These are phyloP conservation scores for Cotesia congregata DNA, from an alignment of 2,888 invertebrate species.

Conservation along the genomic window DNA sequence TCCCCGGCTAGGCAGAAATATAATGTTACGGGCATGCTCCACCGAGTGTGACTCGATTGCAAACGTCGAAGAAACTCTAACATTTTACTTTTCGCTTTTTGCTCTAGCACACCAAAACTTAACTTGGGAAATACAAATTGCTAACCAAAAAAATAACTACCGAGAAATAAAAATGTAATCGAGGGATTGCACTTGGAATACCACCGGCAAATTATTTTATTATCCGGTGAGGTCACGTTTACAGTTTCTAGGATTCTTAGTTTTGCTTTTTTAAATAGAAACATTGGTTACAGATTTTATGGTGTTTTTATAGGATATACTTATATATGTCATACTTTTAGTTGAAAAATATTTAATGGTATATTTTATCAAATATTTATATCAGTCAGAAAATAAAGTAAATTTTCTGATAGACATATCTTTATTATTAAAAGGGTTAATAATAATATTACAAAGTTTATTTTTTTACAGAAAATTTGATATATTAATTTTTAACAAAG, in stretches of 20 bases:
- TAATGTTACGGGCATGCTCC: constrained; percentile 57
- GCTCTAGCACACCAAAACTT: neutral
- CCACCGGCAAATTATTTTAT: neutral
- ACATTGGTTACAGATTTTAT: too few relatives aligned
- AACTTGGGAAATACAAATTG: constrained; percentile 33
- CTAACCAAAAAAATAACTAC: constrained; percentile 5
- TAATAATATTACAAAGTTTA: too few relatives aligned
- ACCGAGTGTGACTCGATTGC: constrained; percentile 59
- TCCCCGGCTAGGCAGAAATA: constrained; percentile 53
- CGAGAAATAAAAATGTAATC: neutral
- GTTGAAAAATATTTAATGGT: too few relatives aligned
- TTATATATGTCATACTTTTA: too few relatives aligned
- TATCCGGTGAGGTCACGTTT: neutral
- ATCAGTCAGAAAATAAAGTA: too few relatives aligned
- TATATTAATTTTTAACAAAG: too few relatives aligned
- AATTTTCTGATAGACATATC: too few relatives aligned
- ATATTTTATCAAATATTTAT: too few relatives aligned
- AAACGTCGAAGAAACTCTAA: constrained; percentile 48
- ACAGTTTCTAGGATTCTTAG: neutral
- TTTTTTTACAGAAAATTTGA: too few relatives aligned
- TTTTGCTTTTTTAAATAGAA: too few relatives aligned
- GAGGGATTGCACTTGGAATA: constrained; percentile 3
- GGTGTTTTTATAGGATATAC: too few relatives aligned
- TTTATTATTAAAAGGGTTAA: too few relatives aligned
- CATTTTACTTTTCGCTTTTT: constrained; percentile 18